Conservation (phyloP, 92 coral and sea anemone species). For the Hydrozoanthus gracilis region DNA sequence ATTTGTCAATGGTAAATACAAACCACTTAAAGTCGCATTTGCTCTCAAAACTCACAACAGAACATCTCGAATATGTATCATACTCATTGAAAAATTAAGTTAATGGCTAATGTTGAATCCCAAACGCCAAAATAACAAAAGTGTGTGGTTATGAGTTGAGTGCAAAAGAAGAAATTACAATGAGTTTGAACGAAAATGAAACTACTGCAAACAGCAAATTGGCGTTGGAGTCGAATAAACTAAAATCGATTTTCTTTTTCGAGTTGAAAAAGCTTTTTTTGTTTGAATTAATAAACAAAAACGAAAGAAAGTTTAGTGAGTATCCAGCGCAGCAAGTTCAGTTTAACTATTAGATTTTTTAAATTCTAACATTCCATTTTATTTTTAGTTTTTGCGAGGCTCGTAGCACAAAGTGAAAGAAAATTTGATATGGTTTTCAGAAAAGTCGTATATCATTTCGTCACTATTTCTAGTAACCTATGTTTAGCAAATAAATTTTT, state of each 20-base stretch:
- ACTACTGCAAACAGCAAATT: background rate
- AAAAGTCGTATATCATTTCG: no score
- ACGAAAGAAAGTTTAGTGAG: background rate
- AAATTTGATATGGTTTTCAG: no score
- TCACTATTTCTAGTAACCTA: no score
- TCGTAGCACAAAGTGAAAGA: no score
- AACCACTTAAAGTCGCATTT: slow-evolving; percentile 29
- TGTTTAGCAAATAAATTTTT: no score
- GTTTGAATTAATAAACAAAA: background rate
- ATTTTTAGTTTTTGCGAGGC: no score
- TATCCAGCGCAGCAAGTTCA: no score
- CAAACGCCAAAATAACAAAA: no score
- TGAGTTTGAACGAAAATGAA: background rate
- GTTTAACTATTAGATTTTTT: no score
- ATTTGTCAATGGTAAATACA: slow-evolving; percentile 43
- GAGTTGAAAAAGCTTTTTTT: background rate
- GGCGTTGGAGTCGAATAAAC: background rate
- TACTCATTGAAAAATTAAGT: background rate
- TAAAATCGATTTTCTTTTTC: background rate
- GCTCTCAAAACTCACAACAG: slow-evolving; percentile 9
- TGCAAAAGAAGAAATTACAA: background rate
- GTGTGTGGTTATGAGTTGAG: background rate
- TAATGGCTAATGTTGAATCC: background rate
- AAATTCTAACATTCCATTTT: no score
- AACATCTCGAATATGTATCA: background rate